These are phyloP conservation scores for Teleiodes luculella DNA, from an alignment of 2,888 invertebrate genomes.

Conservation along the genomic window DNA sequence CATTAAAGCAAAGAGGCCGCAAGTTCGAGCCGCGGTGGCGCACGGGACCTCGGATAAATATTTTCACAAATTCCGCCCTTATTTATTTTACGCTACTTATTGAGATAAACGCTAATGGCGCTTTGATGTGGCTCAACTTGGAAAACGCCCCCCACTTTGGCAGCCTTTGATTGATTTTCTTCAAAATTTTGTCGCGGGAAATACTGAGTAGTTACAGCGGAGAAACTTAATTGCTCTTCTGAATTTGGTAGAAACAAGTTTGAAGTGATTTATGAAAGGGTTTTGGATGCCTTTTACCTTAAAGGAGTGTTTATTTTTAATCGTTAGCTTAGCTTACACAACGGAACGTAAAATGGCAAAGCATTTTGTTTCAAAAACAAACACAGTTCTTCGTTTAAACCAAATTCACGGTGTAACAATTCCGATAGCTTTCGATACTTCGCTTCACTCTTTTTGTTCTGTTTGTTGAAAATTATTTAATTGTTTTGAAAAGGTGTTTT, in stretches of 20 bases:
- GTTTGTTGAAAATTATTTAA: neutral
- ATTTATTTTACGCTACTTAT: constrained; percentile 67
- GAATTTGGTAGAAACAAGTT: constrained; percentile 14
- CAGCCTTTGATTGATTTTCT: constrained; percentile 69
- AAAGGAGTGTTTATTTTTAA: neutral
- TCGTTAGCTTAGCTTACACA: constrained; percentile 7
- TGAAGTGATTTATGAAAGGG: constrained; percentile 11
- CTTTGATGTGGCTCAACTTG: constrained; percentile 71
- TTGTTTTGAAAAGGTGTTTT: too few relatives aligned
- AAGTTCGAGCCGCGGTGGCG: constrained; percentile 50
- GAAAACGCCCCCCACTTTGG: constrained; percentile 62
- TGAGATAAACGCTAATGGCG: constrained; percentile 72
- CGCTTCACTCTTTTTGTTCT: neutral
- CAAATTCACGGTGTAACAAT: constrained; percentile 16
- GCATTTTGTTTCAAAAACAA: constrained; percentile 13
- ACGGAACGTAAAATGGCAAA: constrained; percentile 4
- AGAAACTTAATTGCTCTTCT: constrained; percentile 38
- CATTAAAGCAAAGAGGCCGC: constrained; percentile 70
- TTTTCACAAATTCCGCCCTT: constrained; percentile 70
- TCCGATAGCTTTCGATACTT: constrained; percentile 19
- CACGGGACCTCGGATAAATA: constrained; percentile 51
- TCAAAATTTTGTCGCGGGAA: constrained; percentile 41
- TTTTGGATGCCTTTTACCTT: neutral
- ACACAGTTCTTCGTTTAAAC: constrained; percentile 20
- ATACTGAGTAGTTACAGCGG: constrained; percentile 41